These are phyloP conservation scores for Calcarius lapponicus DNA, from an alignment of 2,797 vertebrate species.

Conservation along the genomic window DNA sequence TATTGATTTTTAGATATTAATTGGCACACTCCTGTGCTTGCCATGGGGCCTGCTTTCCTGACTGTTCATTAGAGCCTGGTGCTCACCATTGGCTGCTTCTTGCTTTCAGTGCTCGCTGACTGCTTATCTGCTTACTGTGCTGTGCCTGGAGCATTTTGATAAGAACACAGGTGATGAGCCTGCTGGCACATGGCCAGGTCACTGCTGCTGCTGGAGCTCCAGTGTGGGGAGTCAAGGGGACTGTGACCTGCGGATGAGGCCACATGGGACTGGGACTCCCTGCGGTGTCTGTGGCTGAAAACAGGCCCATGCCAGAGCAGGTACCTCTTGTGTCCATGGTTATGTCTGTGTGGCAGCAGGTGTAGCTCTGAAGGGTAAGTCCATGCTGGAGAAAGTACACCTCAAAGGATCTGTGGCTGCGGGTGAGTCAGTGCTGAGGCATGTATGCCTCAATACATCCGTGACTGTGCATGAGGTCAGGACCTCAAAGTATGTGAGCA, in stretches of 20 bases:
- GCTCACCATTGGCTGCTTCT: neutral
- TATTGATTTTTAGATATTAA: neutral
- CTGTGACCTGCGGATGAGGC: neutral
- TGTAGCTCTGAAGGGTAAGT: neutral
- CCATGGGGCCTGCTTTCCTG: neutral
- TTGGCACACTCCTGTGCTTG: neutral
- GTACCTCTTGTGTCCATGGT: neutral
- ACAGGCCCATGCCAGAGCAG: neutral
- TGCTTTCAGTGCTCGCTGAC: neutral
- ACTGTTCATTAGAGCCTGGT: neutral
- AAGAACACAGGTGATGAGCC: neutral
- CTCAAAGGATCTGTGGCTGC: neutral
- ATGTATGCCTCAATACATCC: accelerated
- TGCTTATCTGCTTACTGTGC: neutral
- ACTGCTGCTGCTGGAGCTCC: neutral
- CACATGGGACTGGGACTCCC: accelerated
- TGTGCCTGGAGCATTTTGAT: neutral
- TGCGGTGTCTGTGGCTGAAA: neutral
- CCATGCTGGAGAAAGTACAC: neutral
- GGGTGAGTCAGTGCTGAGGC: neutral
- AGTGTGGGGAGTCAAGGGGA: accelerated
- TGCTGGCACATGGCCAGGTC: neutral
- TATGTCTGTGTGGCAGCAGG: neutral
- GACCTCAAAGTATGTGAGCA: neutral
- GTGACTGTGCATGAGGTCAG: no score